Evolutionary conservation across 2,888 invertebrate genomes (phyloP).

Genomic region (Tinea semifulvella): DNA sequence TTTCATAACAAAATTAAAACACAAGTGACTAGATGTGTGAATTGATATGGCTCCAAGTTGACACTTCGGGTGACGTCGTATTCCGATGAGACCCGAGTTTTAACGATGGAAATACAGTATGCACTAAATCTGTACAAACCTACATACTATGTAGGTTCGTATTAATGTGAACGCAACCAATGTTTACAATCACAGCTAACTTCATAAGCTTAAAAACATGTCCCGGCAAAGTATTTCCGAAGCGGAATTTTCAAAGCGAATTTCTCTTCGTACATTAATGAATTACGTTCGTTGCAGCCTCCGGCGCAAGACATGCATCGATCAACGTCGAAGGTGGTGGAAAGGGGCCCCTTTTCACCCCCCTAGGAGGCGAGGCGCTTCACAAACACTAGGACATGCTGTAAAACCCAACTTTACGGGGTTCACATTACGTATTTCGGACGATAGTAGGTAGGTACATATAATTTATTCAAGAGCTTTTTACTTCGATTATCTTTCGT

Average conservation of each 20-base stretch:
- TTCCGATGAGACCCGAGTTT: no score
- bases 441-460: neutral
- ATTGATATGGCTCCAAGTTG: no score
- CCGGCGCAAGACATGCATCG: slow-evolving; percentile 73
- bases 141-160: no score
- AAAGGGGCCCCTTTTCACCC: neutral
- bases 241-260: slow-evolving; percentile 7
- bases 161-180: no score
- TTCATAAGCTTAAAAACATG: neutral
- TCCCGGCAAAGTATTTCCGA: neutral
- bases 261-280: slow-evolving; percentile 36
- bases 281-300: slow-evolving; percentile 67
- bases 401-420: slow-evolving; percentile 9
- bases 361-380: neutral
- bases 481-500: slow-evolving; percentile 3
- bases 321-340: slow-evolving; percentile 61
- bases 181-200: no score
- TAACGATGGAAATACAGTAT: no score
- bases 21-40: no score
- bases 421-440: neutral
- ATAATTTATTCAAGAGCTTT: slow-evolving; percentile 3
- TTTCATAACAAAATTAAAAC: no score
- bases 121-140: no score
- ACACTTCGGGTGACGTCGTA: no score
- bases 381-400: slow-evolving; percentile 9